These are phyloP conservation scores for Trogon melanurus DNA, from an alignment of 2,113 vertebrate genomes.

Conservation along the genomic window DNA sequence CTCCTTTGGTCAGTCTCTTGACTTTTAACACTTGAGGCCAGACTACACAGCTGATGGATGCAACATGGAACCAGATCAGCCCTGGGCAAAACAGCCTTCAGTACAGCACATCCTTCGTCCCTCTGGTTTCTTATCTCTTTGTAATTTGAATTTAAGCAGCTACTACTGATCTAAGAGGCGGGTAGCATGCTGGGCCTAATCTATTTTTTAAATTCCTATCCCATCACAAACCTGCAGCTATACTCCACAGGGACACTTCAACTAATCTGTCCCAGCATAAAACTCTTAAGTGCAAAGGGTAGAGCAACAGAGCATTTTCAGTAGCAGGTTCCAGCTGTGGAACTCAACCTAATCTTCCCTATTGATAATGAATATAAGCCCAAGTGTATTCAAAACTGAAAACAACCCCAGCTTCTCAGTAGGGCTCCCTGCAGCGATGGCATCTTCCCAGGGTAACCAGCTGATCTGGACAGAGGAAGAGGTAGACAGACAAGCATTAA, in stretches of 20 bases:
- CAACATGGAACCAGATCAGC: neutral
- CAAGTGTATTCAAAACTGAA: slow-evolving; percentile 23
- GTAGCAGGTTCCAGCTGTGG: slow-evolving; percentile 39
- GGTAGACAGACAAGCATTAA: neutral
- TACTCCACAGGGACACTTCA: slow-evolving; percentile 13
- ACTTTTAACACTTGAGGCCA: neutral
- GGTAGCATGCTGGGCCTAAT: slow-evolving; percentile 23
- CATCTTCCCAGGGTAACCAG: slow-evolving; percentile 22
- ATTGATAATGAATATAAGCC: slow-evolving; percentile 45
- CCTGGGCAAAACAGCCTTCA: neutral
- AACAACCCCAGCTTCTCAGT: neutral
- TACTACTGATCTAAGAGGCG: neutral
- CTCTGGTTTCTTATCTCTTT: neutral
- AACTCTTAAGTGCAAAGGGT: slow-evolving; percentile 26
- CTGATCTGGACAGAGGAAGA: neutral
- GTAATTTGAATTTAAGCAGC: neutral
- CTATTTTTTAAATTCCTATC: slow-evolving; percentile 45
- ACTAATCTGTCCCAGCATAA: slow-evolving; percentile 21
- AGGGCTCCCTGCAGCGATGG: slow-evolving; percentile 11
- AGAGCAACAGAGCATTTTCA: slow-evolving; percentile 29
- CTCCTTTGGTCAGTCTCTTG: neutral
- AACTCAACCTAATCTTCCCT: slow-evolving; percentile 48
- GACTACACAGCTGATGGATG: neutral
- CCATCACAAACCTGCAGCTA: neutral
- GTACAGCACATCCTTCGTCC: fast-evolving